Conservation (phyloP, 2,888 invertebrate species). For the Dolomedes plantarius region DNA sequence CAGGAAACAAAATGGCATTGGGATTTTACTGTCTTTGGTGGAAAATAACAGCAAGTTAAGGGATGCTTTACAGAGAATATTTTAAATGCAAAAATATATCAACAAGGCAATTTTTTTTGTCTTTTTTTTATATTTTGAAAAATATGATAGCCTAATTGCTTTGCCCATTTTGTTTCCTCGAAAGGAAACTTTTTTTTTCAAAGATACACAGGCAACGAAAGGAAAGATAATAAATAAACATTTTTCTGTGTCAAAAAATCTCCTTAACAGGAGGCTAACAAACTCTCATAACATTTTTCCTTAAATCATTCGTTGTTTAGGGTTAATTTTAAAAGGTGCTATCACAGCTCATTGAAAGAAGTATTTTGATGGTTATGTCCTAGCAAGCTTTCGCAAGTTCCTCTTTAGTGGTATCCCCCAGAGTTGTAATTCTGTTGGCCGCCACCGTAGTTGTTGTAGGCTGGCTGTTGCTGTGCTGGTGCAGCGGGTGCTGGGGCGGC, state of each 20-base stretch:
- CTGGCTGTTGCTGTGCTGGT: constrained; percentile 8
- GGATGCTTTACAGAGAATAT: neutral
- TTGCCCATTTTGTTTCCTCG: neutral
- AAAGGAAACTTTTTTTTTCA: too few species aligned
- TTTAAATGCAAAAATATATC: neutral
- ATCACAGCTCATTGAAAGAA: neutral
- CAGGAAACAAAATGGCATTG: neutral
- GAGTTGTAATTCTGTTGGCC: constrained; percentile 22
- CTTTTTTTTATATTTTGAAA: neutral
- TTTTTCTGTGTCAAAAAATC: too few species aligned
- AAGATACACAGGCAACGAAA: too few species aligned
- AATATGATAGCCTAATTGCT: constrained; percentile 4
- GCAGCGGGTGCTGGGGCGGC: constrained; percentile 31
- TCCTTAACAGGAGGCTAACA: too few species aligned
- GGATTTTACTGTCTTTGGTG: neutral
- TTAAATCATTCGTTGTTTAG: too few species aligned
- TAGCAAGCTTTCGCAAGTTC: neutral
- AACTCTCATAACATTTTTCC: too few species aligned
- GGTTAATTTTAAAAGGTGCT: neutral
- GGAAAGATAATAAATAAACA: too few species aligned
- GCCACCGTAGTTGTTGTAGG: constrained; percentile 18
- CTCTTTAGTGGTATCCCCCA: neutral
- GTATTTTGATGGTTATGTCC: neutral
- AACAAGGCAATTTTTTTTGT: neutral
- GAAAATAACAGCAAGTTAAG: neutral